phyloP scores from a whole-genome alignment of 2,113 vertebrate genomes.

The Entosphenus tridentatus region DNA sequence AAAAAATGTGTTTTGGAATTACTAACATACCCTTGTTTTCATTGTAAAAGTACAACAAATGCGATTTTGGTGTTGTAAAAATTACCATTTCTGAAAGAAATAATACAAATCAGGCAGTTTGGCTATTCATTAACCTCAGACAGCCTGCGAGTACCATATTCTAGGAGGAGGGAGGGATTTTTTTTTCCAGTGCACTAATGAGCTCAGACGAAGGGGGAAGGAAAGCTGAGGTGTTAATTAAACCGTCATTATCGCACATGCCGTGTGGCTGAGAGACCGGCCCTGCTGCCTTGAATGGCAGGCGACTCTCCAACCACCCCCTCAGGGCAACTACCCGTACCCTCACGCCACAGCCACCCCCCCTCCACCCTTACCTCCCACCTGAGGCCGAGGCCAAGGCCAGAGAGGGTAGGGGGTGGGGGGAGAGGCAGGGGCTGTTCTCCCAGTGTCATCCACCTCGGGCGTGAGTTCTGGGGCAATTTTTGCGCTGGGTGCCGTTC shows the following conservation, averaged over 20 bases:
- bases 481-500: too few relatives aligned
- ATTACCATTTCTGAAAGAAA: neutral
- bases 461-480: too few relatives aligned
- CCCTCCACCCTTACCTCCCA: neutral
- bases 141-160: too few relatives aligned
- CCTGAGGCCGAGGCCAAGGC: neutral
- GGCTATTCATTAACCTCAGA: neutral
- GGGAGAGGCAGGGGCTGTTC: neutral
- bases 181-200: slow-evolving; percentile 6
- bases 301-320: neutral
- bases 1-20: too few relatives aligned
- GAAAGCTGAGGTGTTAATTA: slow-evolving; percentile 5
- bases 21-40: too few relatives aligned
- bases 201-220: neutral
- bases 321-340: neutral
- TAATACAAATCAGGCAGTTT: neutral
- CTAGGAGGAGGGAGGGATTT: neutral
- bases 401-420: neutral
- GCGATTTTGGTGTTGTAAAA: neutral
- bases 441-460: too few relatives aligned
- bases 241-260: neutral
- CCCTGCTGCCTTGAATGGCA: too few relatives aligned
- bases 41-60: too few relatives aligned
- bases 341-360: neutral
- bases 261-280: too few relatives aligned